Conservation (phyloP, 2,797 vertebrate species). For the Gobio occitaniae region DNA sequence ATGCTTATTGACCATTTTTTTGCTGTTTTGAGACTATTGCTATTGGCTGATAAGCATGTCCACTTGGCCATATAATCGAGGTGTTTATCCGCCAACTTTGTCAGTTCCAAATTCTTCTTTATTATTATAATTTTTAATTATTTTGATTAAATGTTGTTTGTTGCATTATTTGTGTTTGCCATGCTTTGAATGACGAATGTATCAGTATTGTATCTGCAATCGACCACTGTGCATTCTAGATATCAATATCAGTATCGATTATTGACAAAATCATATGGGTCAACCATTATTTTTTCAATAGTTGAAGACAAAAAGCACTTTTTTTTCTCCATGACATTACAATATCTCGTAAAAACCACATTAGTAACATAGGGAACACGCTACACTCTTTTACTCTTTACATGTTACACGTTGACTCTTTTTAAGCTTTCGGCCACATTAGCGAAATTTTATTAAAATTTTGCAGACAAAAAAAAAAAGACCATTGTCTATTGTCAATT, state of each 20-base stretch:
- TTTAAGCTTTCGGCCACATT: not conserved
- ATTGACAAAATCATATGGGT: not conserved
- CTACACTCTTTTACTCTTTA: not conserved
- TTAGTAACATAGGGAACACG: not conserved
- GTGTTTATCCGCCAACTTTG: too few relatives aligned
- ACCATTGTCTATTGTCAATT: not conserved
- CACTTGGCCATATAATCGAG: too few relatives aligned
- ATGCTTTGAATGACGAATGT: not conserved
- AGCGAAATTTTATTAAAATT: accelerated
- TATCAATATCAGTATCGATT: not conserved
- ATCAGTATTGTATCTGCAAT: not conserved
- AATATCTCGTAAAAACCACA: not conserved
- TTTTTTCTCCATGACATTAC: not conserved
- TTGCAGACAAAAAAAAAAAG: too few relatives aligned
- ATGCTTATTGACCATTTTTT: too few relatives aligned
- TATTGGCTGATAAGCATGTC: not conserved
- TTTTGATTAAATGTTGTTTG: not conserved
- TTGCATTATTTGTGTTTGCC: not conserved
- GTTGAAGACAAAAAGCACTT: not conserved
- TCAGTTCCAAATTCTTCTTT: not conserved
- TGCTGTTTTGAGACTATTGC: not conserved
- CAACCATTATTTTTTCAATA: not conserved
- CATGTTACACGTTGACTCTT: not conserved
- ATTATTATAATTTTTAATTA: not conserved
- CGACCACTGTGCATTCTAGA: not conserved